Evolutionary conservation across 2,797 vertebrate species (phyloP).

Genomic region (Syndactyla subalaris): DNA sequence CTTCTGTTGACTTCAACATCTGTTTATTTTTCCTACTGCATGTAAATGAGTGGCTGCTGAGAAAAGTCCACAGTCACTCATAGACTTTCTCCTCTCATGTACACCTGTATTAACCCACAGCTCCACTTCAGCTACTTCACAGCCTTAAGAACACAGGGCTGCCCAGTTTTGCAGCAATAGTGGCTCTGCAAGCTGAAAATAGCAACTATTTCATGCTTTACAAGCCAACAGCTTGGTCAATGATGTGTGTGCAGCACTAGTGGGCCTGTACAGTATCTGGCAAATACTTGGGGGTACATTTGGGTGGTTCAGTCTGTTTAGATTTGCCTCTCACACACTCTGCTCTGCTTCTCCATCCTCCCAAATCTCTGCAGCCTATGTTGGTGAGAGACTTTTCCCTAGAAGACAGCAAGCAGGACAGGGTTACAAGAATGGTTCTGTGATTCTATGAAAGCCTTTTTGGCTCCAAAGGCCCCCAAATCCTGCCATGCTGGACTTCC

Average conservation of each 20-base stretch:
- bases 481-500: neutral
- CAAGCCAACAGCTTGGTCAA: neutral
- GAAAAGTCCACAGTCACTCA: neutral
- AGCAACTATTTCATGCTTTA: neutral
- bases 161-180: neutral
- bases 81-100: neutral
- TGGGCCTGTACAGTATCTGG: neutral
- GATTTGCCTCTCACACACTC: neutral
- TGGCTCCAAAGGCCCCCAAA: neutral
- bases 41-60: neutral
- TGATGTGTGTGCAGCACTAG: neutral
- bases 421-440: neutral
- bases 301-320: neutral
- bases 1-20: neutral
- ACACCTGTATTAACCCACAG: neutral
- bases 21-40: slow-evolving; percentile 24
- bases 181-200: neutral
- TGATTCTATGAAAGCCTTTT: neutral
- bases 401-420: neutral
- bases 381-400: neutral
- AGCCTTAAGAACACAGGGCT: neutral
- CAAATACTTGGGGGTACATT: neutral
- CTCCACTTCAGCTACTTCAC: neutral
- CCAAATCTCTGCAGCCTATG: neutral
- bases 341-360: neutral